Evolutionary conservation across 1,140 invertebrate species (phyloP).

Genomic region (Gonioctena quinquepunctata): DNA sequence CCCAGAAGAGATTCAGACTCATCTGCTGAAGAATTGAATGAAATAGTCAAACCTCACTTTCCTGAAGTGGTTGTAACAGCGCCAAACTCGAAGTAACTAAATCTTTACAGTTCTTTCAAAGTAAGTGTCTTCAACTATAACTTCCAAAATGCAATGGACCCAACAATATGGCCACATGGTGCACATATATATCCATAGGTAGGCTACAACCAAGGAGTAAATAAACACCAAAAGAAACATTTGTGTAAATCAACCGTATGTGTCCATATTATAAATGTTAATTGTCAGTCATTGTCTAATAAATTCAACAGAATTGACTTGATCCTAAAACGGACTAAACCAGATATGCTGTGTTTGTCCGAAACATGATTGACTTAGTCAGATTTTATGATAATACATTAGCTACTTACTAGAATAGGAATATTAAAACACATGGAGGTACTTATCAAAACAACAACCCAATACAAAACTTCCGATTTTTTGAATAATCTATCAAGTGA

Average conservation of each 20-base stretch:
- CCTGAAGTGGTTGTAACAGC: background rate
- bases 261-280: background rate
- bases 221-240: too few relatives aligned
- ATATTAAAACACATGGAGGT: background rate
- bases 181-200: background rate
- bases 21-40: too few relatives aligned
- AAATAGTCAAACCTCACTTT: too few relatives aligned
- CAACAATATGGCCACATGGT: conserved; percentile 6
- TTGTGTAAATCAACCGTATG: too few relatives aligned
- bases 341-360: background rate
- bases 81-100: background rate
- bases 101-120: conserved; percentile 6
- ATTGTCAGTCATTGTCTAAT: background rate
- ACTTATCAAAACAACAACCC: background rate
- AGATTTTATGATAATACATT: background rate
- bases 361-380: background rate
- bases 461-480: background rate
- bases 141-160: conserved; percentile 2
- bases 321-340: background rate
- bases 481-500: background rate
- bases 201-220: too few relatives aligned
- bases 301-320: background rate
- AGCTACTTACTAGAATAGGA: background rate
- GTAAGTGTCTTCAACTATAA: conserved; percentile 15
- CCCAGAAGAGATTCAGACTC: too few relatives aligned